phyloP scores from a whole-genome alignment of 2,888 invertebrate species.

The Diachrysia chrysitis region DNA sequence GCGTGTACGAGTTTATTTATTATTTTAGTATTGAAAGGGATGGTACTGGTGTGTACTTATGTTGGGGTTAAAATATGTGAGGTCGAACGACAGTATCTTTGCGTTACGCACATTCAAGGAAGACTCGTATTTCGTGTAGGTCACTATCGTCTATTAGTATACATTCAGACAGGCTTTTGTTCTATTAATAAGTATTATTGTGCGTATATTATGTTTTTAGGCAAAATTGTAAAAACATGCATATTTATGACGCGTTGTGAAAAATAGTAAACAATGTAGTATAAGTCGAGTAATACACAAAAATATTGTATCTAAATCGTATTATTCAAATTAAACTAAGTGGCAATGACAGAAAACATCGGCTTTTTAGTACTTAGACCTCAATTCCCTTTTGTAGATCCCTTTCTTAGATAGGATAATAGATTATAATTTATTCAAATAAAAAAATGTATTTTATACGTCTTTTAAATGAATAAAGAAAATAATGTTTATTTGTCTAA shows the following conservation, averaged over 20 bases:
- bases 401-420: too few relatives aligned
- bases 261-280: too few relatives aligned
- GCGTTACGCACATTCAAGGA: constrained; percentile 13
- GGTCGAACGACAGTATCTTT: constrained; percentile 34
- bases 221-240: too few relatives aligned
- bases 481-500: too few relatives aligned
- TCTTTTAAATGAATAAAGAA: too few relatives aligned
- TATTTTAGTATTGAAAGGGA: constrained; percentile 48
- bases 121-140: constrained; percentile 20
- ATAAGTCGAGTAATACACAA: neutral
- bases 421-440: too few relatives aligned
- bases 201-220: too few relatives aligned
- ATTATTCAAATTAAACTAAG: neutral
- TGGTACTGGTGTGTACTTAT: constrained; percentile 36
- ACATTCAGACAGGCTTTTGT: neutral
- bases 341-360: neutral
- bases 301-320: neutral
- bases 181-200: neutral
- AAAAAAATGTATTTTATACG: too few relatives aligned
- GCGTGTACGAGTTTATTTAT: constrained; percentile 47
- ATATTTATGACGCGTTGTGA: too few relatives aligned
- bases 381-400: neutral
- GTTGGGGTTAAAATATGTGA: constrained; percentile 26
- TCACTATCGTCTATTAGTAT: constrained; percentile 9
- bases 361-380: neutral